phyloP scores from a whole-genome alignment of 2,888 invertebrate genomes.

The Folsomia manolachei region DNA sequence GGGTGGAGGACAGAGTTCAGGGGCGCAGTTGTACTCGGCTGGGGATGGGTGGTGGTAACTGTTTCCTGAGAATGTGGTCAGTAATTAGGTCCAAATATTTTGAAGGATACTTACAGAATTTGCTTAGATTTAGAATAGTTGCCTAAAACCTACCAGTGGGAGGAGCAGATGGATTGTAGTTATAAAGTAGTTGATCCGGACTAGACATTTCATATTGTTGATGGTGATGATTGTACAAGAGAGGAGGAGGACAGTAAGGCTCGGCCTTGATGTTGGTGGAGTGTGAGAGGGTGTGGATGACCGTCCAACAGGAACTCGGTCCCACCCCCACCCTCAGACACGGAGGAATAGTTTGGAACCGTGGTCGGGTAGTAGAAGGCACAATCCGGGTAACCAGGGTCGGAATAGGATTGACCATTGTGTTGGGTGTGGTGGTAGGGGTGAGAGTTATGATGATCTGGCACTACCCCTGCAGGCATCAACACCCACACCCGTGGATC shows the following conservation, averaged over 20 bases:
- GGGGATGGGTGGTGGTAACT: conserved; percentile 21
- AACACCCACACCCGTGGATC: not conserved
- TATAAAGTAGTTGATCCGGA: not conserved
- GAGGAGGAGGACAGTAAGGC: conserved; percentile 21
- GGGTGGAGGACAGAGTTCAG: too few relatives aligned
- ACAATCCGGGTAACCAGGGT: not conserved
- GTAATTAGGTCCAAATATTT: too few relatives aligned
- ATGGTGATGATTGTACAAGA: conserved; percentile 15
- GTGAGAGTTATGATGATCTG: not conserved
- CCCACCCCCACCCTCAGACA: not conserved
- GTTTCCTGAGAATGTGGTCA: not conserved
- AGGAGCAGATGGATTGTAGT: not conserved
- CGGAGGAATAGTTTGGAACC: not conserved
- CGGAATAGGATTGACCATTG: not conserved
- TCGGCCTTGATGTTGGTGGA: conserved; percentile 18
- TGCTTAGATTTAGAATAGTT: too few relatives aligned
- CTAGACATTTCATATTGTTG: conserved; percentile 3
- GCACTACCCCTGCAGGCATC: not conserved
- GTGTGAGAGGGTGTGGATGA: conserved; percentile 23
- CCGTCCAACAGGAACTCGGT: conserved; percentile 23
- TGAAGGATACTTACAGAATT: too few relatives aligned
- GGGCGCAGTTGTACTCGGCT: not conserved
- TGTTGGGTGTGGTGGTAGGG: not conserved
- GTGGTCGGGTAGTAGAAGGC: not conserved
- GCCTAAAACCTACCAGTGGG: not conserved